A percentile compares a stretch with the other conserved stretches of the same genome.
These are phyloP conservation scores for Calyptommatus sinebrachiatus DNA, from an alignment of 2,113 vertebrate species.

Conservation along the genomic window DNA sequence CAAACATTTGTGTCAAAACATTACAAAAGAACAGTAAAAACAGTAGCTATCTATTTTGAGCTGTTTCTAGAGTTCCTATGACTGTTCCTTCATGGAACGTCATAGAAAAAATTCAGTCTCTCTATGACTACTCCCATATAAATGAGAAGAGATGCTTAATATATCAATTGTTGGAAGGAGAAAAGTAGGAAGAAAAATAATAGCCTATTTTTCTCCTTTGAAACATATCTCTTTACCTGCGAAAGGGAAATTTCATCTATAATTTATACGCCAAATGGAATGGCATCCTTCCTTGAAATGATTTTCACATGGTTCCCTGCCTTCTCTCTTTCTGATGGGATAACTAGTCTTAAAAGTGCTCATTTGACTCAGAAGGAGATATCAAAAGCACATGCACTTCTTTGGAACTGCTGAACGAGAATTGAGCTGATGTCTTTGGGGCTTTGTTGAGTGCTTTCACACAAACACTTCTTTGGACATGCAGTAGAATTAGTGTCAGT, in stretches of 20 bases:
- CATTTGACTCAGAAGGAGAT: conserved; percentile 22
- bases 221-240: not conserved
- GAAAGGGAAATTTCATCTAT: conserved; percentile 34
- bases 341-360: conserved; percentile 38
- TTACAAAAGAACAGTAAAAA: not conserved
- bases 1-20: not conserved
- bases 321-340: conserved; percentile 42
- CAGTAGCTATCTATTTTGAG: not conserved
- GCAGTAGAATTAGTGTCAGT: too few relatives aligned
- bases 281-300: conserved; percentile 45
- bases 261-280: conserved; percentile 52
- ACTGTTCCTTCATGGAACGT: too few relatives aligned
- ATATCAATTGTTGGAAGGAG: not conserved
- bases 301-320: conserved; percentile 38
- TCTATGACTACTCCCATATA: not conserved
- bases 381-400: not conserved
- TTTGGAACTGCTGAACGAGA: not conserved
- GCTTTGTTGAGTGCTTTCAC: not conserved
- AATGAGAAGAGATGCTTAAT: not conserved
- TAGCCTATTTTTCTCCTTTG: conserved; percentile 3
- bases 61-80: not conserved
- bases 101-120: not conserved
- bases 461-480: not conserved
- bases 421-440: not conserved
- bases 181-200: conserved; percentile 10